Base-by-base conservation (phyloP, 2,797 vertebrate genomes). In the Chromis chromis region DNA sequence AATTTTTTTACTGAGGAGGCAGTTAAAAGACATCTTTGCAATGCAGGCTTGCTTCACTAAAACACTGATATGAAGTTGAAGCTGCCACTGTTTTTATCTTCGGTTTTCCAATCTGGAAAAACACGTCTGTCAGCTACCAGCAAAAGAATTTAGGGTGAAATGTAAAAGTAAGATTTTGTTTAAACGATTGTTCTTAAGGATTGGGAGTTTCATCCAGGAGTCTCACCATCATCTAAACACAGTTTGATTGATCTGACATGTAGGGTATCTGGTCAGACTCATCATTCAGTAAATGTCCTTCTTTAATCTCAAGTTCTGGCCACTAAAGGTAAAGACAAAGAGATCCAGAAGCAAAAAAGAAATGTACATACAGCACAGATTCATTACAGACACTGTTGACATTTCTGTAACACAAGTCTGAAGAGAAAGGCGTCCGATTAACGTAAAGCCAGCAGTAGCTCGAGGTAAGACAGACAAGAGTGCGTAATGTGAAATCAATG, bases 161-260 rank as follows among this genome's bases (percentile, higher is more conserved):
- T 17, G 3, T 17, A 42, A 42, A 42, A 14, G 13, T 17, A 42
- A 46, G 44, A 19, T 19, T 8, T 31, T 55, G 17, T 19, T 24
- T 59, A 24, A 17, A 17, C n/a, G 46, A 28, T 4, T 42, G 16
- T 42, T 17, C 16, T 14, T 14, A 42, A 42, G 13, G 39, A 36
- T 75, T 31, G 60, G 27, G 14, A 14, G 14, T 39, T 71, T 66
- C 39, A 24, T 46, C n/a, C 40, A 21, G 14, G 5, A 10, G 16
- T n/a, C 24, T 19, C 6, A 46, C 44, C 16, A 46, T 61, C 49
- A 48, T 58, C 40, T 67, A 64, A 81, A 74, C 54, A 50, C 33
- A 48, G 28, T 46, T 28, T 60, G 33, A 66, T 31, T 48, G 21
- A 52, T 49, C 36, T 46, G 58, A 67, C 24, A 53, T 3, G n/a